These are phyloP conservation scores for Cochlearius cochlearius DNA, from an alignment of 2,113 vertebrate genomes.

Conservation along the genomic window DNA sequence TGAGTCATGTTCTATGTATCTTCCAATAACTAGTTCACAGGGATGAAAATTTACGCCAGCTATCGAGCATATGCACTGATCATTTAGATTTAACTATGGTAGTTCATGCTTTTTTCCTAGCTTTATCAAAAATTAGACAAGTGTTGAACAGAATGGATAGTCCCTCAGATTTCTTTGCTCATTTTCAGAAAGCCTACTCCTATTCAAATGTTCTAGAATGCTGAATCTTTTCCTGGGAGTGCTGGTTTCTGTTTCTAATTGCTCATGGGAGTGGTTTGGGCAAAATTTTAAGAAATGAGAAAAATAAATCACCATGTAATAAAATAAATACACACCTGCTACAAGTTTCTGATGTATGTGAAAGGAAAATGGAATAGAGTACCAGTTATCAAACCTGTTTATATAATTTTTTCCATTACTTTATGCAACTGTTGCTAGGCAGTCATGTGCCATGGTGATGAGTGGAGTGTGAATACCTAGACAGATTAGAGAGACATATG, in stretches of 20 bases:
- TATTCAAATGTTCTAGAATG: neutral
- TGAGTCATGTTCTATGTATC: neutral
- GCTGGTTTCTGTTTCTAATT: neutral
- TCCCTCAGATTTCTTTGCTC: neutral
- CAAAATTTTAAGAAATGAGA: neutral
- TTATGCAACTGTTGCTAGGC: conserved; percentile 60
- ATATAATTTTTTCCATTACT: conserved; percentile 2
- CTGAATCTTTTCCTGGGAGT: neutral
- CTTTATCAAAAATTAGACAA: neutral
- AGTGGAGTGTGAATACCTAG: conserved; percentile 9
- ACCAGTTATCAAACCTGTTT: neutral
- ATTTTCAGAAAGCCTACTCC: neutral
- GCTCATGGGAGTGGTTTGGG: neutral
- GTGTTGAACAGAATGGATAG: neutral
- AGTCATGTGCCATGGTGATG: conserved; percentile 43
- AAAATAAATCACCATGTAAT: neutral
- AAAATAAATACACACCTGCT: neutral
- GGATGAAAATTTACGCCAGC: neutral
- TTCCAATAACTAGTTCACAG: neutral
- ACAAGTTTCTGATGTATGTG: neutral
- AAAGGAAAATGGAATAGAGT: neutral
- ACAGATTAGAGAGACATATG: conserved; percentile 47
- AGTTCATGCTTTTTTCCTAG: neutral
- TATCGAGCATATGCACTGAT: neutral
- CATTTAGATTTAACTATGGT: neutral